These are phyloP conservation scores for Nannoperca australis DNA, from an alignment of 2,797 vertebrate species.

Conservation along the genomic window DNA sequence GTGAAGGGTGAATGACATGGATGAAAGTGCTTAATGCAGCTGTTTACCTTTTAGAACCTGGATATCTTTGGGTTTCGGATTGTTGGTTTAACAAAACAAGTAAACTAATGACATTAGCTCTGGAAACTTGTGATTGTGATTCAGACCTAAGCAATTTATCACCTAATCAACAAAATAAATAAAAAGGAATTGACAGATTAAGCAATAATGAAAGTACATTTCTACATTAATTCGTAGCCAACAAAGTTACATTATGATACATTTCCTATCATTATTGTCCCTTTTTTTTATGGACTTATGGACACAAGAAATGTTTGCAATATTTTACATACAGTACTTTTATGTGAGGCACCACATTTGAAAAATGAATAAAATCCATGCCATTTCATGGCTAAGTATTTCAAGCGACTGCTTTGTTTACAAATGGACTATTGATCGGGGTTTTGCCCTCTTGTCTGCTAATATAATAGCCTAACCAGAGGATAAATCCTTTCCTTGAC, in stretches of 20 bases:
- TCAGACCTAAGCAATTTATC: neutral
- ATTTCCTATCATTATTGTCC: neutral
- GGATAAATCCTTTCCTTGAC: slow-evolving; percentile 33
- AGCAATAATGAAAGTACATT: neutral
- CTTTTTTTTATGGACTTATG: neutral
- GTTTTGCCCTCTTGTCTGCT: slow-evolving; percentile 15
- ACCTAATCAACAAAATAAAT: neutral
- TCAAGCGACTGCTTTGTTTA: slow-evolving; percentile 14
- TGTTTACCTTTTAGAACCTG: neutral
- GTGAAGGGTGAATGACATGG: neutral
- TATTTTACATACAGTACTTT: slow-evolving; percentile 1
- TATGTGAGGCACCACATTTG: neutral
- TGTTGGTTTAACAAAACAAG: neutral
- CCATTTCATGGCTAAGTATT: neutral
- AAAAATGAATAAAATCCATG: slow-evolving; percentile 14
- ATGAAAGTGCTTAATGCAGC: neutral
- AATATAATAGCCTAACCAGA: slow-evolving; percentile 10
- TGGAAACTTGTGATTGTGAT: too few species aligned
- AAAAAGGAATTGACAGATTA: neutral
- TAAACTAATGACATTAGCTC: neutral
- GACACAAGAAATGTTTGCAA: neutral
- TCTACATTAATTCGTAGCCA: neutral
- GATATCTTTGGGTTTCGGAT: neutral
- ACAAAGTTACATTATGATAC: neutral
- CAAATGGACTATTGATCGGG: slow-evolving; percentile 33